Base-by-base conservation (phyloP, 2,113 vertebrate species). In the Pelusios castaneus region DNA sequence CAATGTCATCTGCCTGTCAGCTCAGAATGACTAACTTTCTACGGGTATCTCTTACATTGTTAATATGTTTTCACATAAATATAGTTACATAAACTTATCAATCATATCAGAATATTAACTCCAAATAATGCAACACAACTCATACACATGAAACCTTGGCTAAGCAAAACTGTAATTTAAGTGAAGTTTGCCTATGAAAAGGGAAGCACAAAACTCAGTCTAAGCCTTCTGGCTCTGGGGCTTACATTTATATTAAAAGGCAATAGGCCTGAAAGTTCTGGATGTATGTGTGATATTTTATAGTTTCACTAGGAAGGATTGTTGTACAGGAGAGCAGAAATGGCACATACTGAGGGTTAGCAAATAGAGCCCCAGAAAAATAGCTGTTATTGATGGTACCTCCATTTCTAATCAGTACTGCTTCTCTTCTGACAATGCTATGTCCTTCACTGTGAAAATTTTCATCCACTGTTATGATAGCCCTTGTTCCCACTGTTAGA, bases 381-480 rank as follows among this genome's bases (percentile, higher is more conserved):
- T 9, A 67, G 34, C 34, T 5, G 8, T 67, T 67, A 67, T 0
- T 0, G 24, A 43, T 24, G 14, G 63, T 51, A 10, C n/a, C 80
- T 77, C 0, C 0, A 56, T 56, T 78, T 41, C 76, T 70, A 78
- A 58, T 4, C 43, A 60, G 25, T 31, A 41, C 24, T 21, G 2
- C 43, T 41, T 52, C 17, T 55, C 2, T 78, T 49, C 2, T 78
- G 45, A 24, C n/a, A 81, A 67, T 81, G 49, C n/a, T 82, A 51
- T 14, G 3, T 34, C 84, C 81, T 90, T 81, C 52, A 58, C 22
- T 13, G 6, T 8, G 2, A 19, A 43, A 56, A 54, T 10, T 60
- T 70, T 14, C 51, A 60, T 49, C 19, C 77, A n/a, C 3, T 82
- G 52, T 47, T 25, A 82, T 25, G 5, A 78, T 56, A 60, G 9